Base-by-base conservation (phyloP, 2,797 vertebrate species). In the Hybognathus amarus region DNA sequence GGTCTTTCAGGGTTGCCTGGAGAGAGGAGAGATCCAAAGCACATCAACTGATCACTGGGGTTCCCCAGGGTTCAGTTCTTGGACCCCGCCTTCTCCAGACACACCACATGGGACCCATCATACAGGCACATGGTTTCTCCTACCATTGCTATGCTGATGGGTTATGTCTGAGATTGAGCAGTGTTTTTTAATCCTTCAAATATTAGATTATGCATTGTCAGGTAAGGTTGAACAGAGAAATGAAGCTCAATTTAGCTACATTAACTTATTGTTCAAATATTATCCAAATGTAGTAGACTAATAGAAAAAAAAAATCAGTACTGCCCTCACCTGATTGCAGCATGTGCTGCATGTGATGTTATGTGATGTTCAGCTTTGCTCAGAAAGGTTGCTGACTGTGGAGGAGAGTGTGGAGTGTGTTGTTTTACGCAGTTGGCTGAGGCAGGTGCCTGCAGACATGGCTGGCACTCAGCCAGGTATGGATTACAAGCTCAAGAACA, bases 371-470 rank as follows among this genome's bases (percentile, higher is more conserved):
- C 13, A 9, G 15, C 59, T 64, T 59, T 77, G 61, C 45, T 76
- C 64, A 68, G 59, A 64, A 52, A 47, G 68, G 50, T 54, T 66
- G 18, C 54, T 76, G 42, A 75, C 68, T 22, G 30, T 84, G 9
- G 33, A 78, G 71, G 52, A 76, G 70, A 63, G 75, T 86, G 87
- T 86, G 79, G 71, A 71, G 45, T 69, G 79, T 82, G 90, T 86
- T 89, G 85, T 93, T 92, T 92, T 90, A 40, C 85, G 83, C 69
- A 85, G 77, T 64, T n/a, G 64, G 87, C 86, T 90, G 90, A 92
- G 83, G 86, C 91, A 93, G 92, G 92, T 92, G 91, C 91, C 89
- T 91, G 84, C 89, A 90, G 89, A 92, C 90, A 88, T 73, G 85
- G 67, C 83, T 93, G 93, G 91, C 84, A 10, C 88, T 80, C 27